Evolutionary conservation across 2,797 vertebrate genomes (phyloP).

Genomic region (Etheostoma nigrum): DNA sequence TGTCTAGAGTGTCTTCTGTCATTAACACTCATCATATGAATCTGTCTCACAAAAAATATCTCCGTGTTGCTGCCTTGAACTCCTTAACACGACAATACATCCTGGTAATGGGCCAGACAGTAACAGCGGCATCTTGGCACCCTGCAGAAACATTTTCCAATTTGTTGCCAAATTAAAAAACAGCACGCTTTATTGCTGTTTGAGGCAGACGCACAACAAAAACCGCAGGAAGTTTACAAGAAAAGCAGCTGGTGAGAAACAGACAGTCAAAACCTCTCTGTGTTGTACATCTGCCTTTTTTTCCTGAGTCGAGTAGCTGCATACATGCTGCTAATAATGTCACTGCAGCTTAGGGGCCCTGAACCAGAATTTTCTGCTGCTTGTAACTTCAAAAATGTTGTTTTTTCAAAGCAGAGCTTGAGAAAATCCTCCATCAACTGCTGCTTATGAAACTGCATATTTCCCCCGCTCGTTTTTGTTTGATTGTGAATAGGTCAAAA

Average conservation of each 20-base stretch:
- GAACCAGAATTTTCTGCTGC: not conserved
- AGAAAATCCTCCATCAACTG: not conserved
- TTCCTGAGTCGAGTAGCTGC: slow-evolving; percentile 19
- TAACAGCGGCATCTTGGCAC: slow-evolving; percentile 19
- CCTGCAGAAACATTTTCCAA: slow-evolving; percentile 49
- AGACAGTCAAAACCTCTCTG: slow-evolving; percentile 41
- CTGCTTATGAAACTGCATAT: not conserved
- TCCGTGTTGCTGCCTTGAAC: not conserved
- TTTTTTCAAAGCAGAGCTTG: not conserved
- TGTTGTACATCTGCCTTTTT: slow-evolving; percentile 41
- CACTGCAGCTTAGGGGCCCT: not conserved
- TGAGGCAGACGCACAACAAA: slow-evolving; percentile 33
- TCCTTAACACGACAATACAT: slow-evolving; percentile 4
- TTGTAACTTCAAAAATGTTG: not conserved
- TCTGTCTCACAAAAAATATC: slow-evolving; percentile 4
- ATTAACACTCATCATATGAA: not conserved
- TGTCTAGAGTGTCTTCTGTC: slow-evolving; percentile 2
- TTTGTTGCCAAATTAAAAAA: slow-evolving; percentile 55
- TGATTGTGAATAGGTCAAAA: not conserved
- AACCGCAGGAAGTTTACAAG: slow-evolving; percentile 71
- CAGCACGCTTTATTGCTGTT: slow-evolving; percentile 49
- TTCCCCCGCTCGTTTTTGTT: not conserved
- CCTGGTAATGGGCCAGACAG: slow-evolving; percentile 23
- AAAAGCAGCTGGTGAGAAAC: slow-evolving; percentile 61
- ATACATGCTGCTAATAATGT: slow-evolving; percentile 25